Base-by-base conservation (phyloP, 2,888 invertebrate genomes). In the Trissolcus japonicus region DNA sequence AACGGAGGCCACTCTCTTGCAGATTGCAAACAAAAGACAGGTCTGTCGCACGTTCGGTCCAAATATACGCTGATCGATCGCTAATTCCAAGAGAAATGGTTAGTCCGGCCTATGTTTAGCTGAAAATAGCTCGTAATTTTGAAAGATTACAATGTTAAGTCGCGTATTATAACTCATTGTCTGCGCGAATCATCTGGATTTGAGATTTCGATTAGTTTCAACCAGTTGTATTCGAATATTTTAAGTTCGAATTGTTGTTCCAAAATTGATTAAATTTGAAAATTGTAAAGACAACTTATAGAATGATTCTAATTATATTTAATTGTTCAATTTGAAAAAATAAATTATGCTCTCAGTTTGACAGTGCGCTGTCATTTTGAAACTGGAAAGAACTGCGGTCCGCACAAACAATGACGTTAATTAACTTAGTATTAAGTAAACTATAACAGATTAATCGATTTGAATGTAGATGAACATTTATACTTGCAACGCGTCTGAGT, bases 71-170 rank as follows among this genome's bases (percentile, higher is more conserved):
- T 76, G 78, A 80, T 76, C 77, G 77, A 79, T 73, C 63, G 66
- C 55, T 54, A 61, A 77, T 76, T 69, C 59, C 72, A 65, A 50
- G 71, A 73, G 79, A 68, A 76, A 73, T 46, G 85, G 82, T 86
- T 86, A 87, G 87, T 87, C 87, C 87, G 87, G 87, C 87, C 87
- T 87, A 87, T 85, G 86, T 85, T 86, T 87, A 85, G 83, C 80
- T 82, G 82, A 78, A 81, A 80, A 71, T 69, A 69, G 72, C 76
- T 81, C 63, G 76, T 79, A 79, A 76, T 78, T 75, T 76, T 78
- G 53, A 66, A 74, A 63, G 61, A 76, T 73, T 50, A 48, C 71
- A 76, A 41, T 59, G 63, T 76, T 57, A 78, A 77, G 57, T 72
- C 51, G 56, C 66, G 60, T 51, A 43, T 16, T 25, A 56, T 2